Evolutionary conservation across 2,113 vertebrate genomes (phyloP), one percentile per base, ranked within the genome.

Genomic region (Heterotilapia buettikoferi): DNA sequence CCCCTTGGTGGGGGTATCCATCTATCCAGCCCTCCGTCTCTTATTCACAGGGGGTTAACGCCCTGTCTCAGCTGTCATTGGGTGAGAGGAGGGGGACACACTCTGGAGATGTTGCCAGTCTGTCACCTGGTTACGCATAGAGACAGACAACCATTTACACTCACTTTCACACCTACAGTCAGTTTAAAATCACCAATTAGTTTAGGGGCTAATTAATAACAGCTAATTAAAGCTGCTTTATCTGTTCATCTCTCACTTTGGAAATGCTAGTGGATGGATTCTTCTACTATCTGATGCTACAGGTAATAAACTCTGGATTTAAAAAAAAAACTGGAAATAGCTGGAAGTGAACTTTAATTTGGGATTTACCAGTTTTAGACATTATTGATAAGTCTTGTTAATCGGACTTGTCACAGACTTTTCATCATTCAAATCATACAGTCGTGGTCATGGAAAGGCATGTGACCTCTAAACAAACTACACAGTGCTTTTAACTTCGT

Each of bases 291-390:
- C 40, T 73, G 21, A 73, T 73, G 68, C 68, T 26, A 45, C 13
- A 45, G 38, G 21, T 73, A 43, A 43, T 4, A 16, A 73, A 16
- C 38, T 71, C 38, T 68, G 63, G 19, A 68, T 63, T 33, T 1
- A 0, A 14, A 21, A 40, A 18, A 50, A 24, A 71, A 43, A 4
- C 1, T 24, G 66, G 0, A 43, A 45, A 26, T 24, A 43, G 5
- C 38, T 73, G 66, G 40, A 45, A 26, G 21, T 18, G 68, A 45
- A 26, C 0, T 73, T 45, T 45, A 26, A 43, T 71, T 71, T 43
- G 5, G 38, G n/a, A 24, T 71, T 71, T 43, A 24, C 2, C n/a
- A 24, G n/a, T 3, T 45, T 26, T 45, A 68, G 19, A 66, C 10
- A 66, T 36, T 66, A n/a, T 19, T 19, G 5, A 33, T 63, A 33